Evolutionary conservation across 92 coral and sea anemone species (phyloP).

Genomic region (Palythoa grandiflora): DNA sequence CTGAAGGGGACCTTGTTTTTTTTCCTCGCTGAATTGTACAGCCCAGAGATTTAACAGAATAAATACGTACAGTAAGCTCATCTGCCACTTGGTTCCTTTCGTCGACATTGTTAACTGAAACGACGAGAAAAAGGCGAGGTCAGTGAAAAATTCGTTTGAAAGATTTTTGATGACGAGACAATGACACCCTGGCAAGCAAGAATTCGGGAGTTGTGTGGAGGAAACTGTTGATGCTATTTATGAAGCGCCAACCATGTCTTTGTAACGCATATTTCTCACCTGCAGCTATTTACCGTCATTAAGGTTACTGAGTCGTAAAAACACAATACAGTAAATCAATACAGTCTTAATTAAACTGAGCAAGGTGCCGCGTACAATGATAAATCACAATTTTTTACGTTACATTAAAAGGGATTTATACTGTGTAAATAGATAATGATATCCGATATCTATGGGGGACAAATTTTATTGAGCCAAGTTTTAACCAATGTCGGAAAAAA

Average conservation of each 20-base stretch:
- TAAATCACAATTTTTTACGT: too few relatives aligned
- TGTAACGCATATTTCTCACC: neutral
- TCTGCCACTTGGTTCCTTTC: constrained; percentile 3
- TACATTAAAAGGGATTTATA: too few relatives aligned
- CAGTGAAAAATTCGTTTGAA: neutral
- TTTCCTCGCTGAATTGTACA: constrained; percentile 18
- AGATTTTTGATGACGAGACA: neutral
- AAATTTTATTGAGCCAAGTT: neutral
- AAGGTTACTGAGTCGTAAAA: neutral
- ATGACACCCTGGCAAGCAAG: constrained; percentile 7
- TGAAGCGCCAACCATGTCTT: constrained; percentile 8
- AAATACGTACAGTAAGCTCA: neutral
- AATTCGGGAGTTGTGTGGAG: neutral
- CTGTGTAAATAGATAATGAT: too few relatives aligned
- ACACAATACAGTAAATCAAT: neutral
- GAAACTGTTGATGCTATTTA: neutral
- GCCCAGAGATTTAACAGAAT: neutral
- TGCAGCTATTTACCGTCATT: neutral
- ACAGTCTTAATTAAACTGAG: neutral
- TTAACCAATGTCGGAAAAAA: too few relatives aligned
- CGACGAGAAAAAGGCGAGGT: neutral
- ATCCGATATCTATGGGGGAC: neutral
- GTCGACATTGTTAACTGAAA: neutral
- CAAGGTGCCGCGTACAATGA: neutral
- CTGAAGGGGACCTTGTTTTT: constrained; percentile 6